Conservation (phyloP, 2,113 vertebrate species). For the Willisornis vidua region DNA sequence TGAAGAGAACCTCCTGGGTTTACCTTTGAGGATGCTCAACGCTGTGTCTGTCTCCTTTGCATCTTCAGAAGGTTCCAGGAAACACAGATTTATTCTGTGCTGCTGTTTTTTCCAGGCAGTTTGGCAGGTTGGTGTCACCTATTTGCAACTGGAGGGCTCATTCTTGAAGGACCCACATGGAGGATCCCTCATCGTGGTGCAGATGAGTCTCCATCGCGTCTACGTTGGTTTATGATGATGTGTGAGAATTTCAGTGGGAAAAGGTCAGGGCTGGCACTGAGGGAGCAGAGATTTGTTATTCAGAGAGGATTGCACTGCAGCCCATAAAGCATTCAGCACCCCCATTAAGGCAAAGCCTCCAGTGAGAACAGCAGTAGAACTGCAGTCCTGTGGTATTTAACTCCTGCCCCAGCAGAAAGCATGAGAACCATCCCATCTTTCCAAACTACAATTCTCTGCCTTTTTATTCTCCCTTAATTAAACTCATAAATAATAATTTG, state of each 20-base stretch:
- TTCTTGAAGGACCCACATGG: background rate
- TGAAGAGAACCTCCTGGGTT: background rate
- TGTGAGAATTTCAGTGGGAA: background rate
- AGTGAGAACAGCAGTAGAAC: background rate
- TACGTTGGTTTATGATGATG: background rate
- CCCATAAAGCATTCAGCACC: background rate
- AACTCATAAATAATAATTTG: background rate
- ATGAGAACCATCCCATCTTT: background rate
- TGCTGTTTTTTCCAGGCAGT: background rate
- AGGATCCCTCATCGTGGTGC: background rate
- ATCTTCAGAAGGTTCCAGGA: background rate
- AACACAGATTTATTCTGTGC: background rate
- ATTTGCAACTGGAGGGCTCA: background rate
- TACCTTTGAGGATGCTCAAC: background rate
- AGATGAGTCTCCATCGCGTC: background rate
- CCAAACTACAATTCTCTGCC: background rate
- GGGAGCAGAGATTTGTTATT: background rate
- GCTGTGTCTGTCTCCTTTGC: background rate
- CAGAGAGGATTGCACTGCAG: background rate
- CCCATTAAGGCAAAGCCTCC: background rate
- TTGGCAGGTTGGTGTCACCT: background rate
- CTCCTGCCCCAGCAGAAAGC: background rate
- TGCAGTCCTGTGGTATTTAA: background rate
- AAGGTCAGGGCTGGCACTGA: slow-evolving; percentile 31
- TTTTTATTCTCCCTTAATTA: background rate